Base-by-base conservation (phyloP, 2,797 vertebrate species). In the Xyrichtys novacula region DNA sequence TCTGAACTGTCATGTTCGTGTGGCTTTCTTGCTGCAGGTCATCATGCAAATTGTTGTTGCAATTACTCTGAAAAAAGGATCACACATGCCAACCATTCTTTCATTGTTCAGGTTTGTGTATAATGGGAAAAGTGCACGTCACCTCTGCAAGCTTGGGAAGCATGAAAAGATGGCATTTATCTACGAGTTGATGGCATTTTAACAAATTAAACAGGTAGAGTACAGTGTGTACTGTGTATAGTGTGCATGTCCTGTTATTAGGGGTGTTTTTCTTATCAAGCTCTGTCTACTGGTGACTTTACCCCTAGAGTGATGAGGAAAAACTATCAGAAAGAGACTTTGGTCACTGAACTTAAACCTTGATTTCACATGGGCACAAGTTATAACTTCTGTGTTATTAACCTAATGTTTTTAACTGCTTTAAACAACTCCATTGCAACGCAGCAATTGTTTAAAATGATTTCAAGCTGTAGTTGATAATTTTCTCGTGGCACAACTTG, bases 81-180 rank as follows among this genome's bases (percentile, higher is more conserved):
- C 6, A 8, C 20, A 9, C 19, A 50, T 19, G 7, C 31, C 16
- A 5, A 17, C 3, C 38, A 42, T 57, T 55, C 6, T 15, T 62
- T 10, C 20, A 19, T 36, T 28, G 12, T 20, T 19, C 22, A 32
- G 11, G 5, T 25, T 17, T 8, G 12, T 25, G 23, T 25, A 44
- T 44, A 25, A 23, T 20, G 14, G 14, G 22, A 46, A 25, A 25
- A 25, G 15, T 46, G 20, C 11, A 34, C 2, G 19, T 1, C 1
- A 1, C 4, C 20, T 26, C 31, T 8, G 28, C 23, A 8, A 17
- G 28, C 31, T 14, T 14, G 3, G 0, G 61, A 58, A 15, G 29
- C 42, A 22, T 32, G 49, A 78, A 72, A 71, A 58, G 58, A 61
- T 65, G 36, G 64, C 17, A 61, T 60, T 71, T 70, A 57, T 42